These are phyloP conservation scores for Bellardia pandia DNA, from an alignment of 2,888 invertebrate genomes.

Conservation along the genomic window DNA sequence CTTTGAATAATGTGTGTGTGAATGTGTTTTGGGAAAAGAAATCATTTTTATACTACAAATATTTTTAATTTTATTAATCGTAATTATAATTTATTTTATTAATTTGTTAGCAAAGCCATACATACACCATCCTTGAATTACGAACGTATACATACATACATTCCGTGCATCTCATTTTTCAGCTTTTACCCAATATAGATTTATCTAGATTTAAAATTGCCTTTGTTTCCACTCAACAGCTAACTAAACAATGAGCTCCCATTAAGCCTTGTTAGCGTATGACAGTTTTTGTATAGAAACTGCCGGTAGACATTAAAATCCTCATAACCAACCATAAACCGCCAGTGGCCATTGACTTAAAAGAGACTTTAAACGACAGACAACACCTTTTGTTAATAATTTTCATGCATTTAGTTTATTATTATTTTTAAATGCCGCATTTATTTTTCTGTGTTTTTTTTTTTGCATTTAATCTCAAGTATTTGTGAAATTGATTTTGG, in stretches of 20 bases:
- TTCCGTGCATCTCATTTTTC: not conserved
- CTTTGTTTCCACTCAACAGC: slow-evolving; percentile 42
- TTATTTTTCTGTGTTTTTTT: not conserved
- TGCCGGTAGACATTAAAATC: slow-evolving; percentile 42
- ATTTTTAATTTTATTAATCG: not conserved
- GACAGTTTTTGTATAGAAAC: slow-evolving; percentile 52
- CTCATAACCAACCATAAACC: slow-evolving; percentile 56
- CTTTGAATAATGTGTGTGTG: too few relatives aligned
- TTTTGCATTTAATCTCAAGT: slow-evolving; percentile 55
- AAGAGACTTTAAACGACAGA: slow-evolving; percentile 17
- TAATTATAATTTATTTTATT: slow-evolving; percentile 58
- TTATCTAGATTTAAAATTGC: slow-evolving; percentile 64
- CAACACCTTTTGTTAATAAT: slow-evolving; percentile 58
- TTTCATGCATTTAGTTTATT: slow-evolving; percentile 49
- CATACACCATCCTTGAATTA: slow-evolving; percentile 22
- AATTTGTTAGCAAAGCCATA: slow-evolving; percentile 48
- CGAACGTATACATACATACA: not conserved
- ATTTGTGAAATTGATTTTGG: slow-evolving; percentile 63
- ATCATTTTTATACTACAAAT: too few relatives aligned
- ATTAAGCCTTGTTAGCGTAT: slow-evolving; percentile 72
- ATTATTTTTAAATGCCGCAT: slow-evolving; percentile 11
- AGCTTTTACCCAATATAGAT: slow-evolving; percentile 38
- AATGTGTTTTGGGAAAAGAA: too few relatives aligned
- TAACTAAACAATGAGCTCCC: slow-evolving; percentile 61
- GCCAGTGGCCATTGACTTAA: slow-evolving; percentile 57